phyloP scores from a whole-genome alignment of 2,888 invertebrate species.

The Colostygia pectinataria region DNA sequence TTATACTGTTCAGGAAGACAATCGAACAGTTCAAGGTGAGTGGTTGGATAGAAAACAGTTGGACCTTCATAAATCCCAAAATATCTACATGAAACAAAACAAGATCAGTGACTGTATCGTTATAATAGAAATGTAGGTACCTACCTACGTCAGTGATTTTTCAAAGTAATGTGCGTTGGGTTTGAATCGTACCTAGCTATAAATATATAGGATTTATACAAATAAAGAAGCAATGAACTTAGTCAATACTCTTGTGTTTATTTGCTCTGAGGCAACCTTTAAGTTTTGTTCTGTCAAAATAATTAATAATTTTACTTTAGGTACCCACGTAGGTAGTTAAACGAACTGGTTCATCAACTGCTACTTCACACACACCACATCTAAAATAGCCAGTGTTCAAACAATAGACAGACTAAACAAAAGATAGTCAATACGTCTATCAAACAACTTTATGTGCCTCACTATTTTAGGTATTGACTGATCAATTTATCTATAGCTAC shows the following conservation, averaged over 20 bases:
- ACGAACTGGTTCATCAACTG: background rate
- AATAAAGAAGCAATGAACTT: too few species aligned
- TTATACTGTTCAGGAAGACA: constrained; percentile 42
- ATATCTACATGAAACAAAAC: constrained; percentile 39
- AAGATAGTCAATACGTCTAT: constrained; percentile 51
- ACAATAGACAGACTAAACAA: constrained; percentile 70
- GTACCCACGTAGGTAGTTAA: background rate
- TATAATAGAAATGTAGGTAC: constrained; percentile 36
- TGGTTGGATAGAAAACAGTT: constrained; percentile 45
- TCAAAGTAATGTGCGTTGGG: too few species aligned
- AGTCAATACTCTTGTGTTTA: too few species aligned
- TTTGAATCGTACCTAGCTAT: too few species aligned
- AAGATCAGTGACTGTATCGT: constrained; percentile 50
- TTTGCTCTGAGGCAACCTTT: too few species aligned
- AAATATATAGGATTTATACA: too few species aligned
- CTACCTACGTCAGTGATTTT: too few species aligned
- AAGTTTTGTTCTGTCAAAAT: too few species aligned
- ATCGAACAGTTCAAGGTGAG: constrained; percentile 46
- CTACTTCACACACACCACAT: constrained; percentile 33
- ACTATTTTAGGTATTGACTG: constrained; percentile 37
- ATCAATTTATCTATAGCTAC: background rate
- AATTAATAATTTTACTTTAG: too few species aligned
- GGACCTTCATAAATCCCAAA: constrained; percentile 43
- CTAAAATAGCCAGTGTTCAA: constrained; percentile 56
- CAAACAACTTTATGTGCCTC: constrained; percentile 43